Evolutionary conservation across 2,797 vertebrate species (phyloP), one percentile per base, ranked within the genome.

Genomic region (Megalops cyprinoides): DNA sequence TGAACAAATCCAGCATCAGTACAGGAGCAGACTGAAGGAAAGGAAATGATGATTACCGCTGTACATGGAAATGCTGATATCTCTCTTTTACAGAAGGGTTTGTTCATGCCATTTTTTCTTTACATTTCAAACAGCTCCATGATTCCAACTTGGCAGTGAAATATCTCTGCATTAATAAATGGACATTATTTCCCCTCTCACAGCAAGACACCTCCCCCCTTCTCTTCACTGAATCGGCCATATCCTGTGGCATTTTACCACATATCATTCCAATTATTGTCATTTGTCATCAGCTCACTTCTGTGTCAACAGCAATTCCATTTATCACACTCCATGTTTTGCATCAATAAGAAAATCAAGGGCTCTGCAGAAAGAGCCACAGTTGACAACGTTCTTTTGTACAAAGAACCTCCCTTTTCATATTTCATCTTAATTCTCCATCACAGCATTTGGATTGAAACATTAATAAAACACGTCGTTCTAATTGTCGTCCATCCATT

Each of bases 341-440:
- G 34, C 75, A 76, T 37, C 53, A 58, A 15, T 77, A 23, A 77
- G 18, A 58, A 60, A 62, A 49, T 53, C 9, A 7, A 34, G 48
- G 28, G 8, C 44, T 5, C 44, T 28, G 14, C 15, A 53, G 44
- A 75, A 48, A 48, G 28, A 81, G 28, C 71, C 23, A 62, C 44
- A 62, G 71, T 60, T 44, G 28, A 25, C 42, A 60, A 55, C n/a
- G 4, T 73, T 20, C 28, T 42, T 37, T 75, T 56, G 44, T 25
- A 67, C 42, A 55, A 58, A 10, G 23, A 46, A 53, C 55, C 25
- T 9, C 39, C 42, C 46, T 18, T 37, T 20, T 37, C 48, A 51
- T 69, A 53, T 53, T 49, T 49, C 56, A 78, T 67, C 60, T 71
- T 53, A 73, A 56, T 42, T 80, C 31, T 74, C 34, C n/a, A 44